Evolutionary conservation across 1,140 invertebrate species (phyloP), one percentile per base, ranked within the genome.

Genomic region (Thaumetopoea pityocampa): DNA sequence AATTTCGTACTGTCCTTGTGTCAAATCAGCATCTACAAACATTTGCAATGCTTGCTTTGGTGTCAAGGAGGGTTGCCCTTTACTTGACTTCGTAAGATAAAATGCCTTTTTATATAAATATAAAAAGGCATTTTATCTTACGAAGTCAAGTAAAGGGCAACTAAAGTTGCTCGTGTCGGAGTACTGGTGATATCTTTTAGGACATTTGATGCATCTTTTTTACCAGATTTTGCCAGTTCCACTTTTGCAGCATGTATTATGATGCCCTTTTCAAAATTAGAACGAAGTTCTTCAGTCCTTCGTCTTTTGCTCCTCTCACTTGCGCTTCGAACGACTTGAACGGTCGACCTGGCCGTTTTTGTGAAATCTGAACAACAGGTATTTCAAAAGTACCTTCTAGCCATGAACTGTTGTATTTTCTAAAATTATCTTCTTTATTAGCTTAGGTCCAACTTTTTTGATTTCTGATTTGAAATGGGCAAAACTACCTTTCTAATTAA

Each of bases 61-160:
- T n/a, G n/a, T n/a, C n/a, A n/a, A n/a, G n/a, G n/a, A n/a, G n/a
- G n/a, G 29, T 6, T 17, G 12, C 4, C 22, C 4, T 15, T 43
- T 33, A 15, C 4, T 19, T 5, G 9, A 11, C 6, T 37, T 35
- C 14, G 17, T 35, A 9, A 5, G 8, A 45, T 22, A 17, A 29
- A 24, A 62, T 30, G 46, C 42, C 20, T 36, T 54, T 44, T 45
- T 52, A 18, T 60, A 67, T 18, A 60, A 63, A 18, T 67, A 60
- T 18, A 52, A 45, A 44, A 54, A 36, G 20, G 42, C 46, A 30
- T 62, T 24, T 29, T 17, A 22, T 45, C 8, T 5, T 9, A 35
- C 17, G 14, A 35, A 37, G 6, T 11, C 9, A 5, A 19, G 4
- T 15, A 33, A 43, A 15, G 4, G 22, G 4, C 12, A 17, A 6